phyloP scores from a whole-genome alignment of 2,888 invertebrate genomes.

The Drosophila koepferae region DNA sequence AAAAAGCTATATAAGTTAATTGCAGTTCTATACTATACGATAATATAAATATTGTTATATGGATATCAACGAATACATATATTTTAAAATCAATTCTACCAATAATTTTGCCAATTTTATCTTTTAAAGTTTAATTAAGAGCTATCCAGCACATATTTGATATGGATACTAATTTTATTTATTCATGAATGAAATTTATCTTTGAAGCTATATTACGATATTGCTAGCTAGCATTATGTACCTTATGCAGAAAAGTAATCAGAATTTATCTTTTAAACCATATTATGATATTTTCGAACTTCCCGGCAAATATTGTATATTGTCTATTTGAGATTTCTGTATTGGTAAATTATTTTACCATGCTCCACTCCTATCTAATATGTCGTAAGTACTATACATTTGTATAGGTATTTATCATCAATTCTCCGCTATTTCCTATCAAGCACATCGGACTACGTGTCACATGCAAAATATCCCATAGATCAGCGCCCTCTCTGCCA shows the following conservation, averaged over 20 bases:
- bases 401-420: background rate
- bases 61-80: too few species aligned
- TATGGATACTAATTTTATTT: too few species aligned
- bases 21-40: too few species aligned
- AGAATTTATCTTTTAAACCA: too few species aligned
- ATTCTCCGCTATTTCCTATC: background rate
- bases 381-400: background rate
- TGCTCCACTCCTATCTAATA: too few species aligned
- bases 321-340: background rate
- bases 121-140: background rate
- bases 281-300: too few species aligned
- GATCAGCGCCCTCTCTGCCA: slow-evolving; percentile 17
- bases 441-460: slow-evolving; percentile 21
- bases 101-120: too few species aligned
- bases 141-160: background rate
- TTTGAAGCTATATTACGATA: background rate
- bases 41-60: too few species aligned
- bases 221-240: background rate
- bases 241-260: too few species aligned
- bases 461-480: slow-evolving; percentile 36
- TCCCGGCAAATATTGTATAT: too few species aligned
- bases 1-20: background rate
- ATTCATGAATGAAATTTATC: too few species aligned
- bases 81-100: too few species aligned
- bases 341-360: background rate